Evolutionary conservation across 2,888 invertebrate genomes (phyloP).

Genomic region (Calameuta filiformis): DNA sequence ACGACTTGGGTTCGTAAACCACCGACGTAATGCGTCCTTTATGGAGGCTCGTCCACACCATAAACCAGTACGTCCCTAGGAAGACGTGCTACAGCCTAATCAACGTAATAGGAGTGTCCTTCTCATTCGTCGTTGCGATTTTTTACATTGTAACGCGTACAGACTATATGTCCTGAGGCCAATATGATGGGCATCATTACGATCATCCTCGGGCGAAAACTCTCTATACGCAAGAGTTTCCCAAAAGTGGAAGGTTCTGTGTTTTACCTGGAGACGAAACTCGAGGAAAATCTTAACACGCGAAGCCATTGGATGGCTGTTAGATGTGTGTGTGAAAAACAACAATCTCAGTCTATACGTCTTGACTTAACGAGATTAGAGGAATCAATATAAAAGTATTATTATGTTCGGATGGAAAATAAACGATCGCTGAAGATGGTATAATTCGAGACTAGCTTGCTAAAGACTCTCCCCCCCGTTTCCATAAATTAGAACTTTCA

Average conservation of each 20-base stretch:
- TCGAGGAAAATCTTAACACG: not conserved
- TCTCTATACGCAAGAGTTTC: not conserved
- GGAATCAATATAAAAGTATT: not conserved
- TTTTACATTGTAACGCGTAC: not conserved
- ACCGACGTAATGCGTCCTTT: constrained; percentile 34
- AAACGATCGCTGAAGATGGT: not conserved
- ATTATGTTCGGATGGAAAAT: not conserved
- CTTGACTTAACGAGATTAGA: not conserved
- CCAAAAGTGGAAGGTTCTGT: not conserved
- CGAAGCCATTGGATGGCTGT: not conserved
- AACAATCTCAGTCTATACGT: not conserved
- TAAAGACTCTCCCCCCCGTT: not conserved
- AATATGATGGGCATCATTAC: not conserved
- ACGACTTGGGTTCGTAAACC: not conserved
- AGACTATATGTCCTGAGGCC: not conserved
- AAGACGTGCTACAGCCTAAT: not conserved
- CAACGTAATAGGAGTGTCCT: not conserved
- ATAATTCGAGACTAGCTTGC: not conserved
- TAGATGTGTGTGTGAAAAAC: not conserved
- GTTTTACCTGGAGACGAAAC: not conserved
- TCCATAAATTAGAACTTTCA: constrained; percentile 58
- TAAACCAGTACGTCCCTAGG: constrained; percentile 19
- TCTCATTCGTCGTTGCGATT: not conserved
- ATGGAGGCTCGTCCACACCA: constrained; percentile 32
- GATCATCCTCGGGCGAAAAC: not conserved